A percentile compares a stretch with the other conserved stretches of the same genome.
These are phyloP conservation scores for Acanthopagrus latus DNA, from an alignment of 2,797 vertebrate species.

Conservation along the genomic window DNA sequence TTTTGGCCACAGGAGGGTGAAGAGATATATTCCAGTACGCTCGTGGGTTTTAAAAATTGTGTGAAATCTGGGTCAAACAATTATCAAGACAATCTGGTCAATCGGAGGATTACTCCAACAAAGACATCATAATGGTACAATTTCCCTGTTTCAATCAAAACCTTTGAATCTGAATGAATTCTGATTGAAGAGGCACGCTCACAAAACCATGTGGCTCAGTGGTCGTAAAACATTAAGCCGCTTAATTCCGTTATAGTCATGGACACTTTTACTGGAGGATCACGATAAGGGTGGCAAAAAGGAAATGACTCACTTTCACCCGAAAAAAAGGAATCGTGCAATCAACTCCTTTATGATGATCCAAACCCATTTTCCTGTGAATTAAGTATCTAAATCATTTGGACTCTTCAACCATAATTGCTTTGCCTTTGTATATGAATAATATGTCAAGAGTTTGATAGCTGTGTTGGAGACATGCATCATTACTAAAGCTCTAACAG, in stretches of 20 bases:
- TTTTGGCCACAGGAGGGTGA: slow-evolving; percentile 58
- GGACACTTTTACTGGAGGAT: slow-evolving; percentile 68
- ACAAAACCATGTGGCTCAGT: slow-evolving; percentile 70
- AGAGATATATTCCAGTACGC: slow-evolving; percentile 64
- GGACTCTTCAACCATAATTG: slow-evolving; percentile 77
- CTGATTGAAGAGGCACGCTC: slow-evolving; percentile 79
- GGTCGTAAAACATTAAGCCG: slow-evolving; percentile 76
- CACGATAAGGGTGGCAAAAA: slow-evolving; percentile 55
- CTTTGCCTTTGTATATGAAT: slow-evolving; percentile 81
- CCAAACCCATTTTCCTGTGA: slow-evolving; percentile 67
- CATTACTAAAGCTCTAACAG: slow-evolving; percentile 76
- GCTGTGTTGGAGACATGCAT: slow-evolving; percentile 75
- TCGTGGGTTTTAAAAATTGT: slow-evolving; percentile 35
- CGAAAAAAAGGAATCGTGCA: slow-evolving; percentile 66
- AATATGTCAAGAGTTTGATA: slow-evolving; percentile 76
- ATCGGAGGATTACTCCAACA: slow-evolving; percentile 76
- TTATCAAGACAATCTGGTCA: slow-evolving; percentile 75
- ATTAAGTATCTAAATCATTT: slow-evolving; percentile 79
- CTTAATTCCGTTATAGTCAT: slow-evolving; percentile 76
- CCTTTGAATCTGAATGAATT: slow-evolving; percentile 78
- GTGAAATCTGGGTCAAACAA: slow-evolving; percentile 74
- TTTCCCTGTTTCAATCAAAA: slow-evolving; percentile 79
- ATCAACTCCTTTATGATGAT: slow-evolving; percentile 79
- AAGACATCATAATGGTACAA: slow-evolving; percentile 79
- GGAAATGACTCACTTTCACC: slow-evolving; percentile 73